Evolutionary conservation across 2,113 vertebrate genomes (phyloP).

Genomic region (Protomyctophum bolini): DNA sequence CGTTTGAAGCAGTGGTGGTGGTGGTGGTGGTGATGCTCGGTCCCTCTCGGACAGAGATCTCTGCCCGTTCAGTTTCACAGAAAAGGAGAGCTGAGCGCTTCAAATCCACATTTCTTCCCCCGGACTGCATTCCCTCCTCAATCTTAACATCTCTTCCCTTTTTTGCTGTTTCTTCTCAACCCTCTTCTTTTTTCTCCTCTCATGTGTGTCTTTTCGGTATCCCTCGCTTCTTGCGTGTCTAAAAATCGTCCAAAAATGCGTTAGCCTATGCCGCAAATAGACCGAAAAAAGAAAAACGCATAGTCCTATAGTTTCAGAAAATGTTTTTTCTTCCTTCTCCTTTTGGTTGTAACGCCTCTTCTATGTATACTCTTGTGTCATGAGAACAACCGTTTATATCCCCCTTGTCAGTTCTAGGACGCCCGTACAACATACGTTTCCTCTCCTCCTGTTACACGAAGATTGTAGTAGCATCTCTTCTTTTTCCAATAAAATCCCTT

Average conservation of each 20-base stretch:
- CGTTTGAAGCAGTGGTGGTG: constrained; percentile 4
- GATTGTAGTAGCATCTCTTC: too few relatives aligned
- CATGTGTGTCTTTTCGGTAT: neutral
- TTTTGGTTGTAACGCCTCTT: too few relatives aligned
- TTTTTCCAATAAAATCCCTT: too few relatives aligned
- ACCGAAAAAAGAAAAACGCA: neutral
- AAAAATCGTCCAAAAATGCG: neutral
- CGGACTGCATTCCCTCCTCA: constrained; percentile 49
- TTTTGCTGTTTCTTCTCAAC: neutral
- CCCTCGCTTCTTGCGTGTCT: constrained; percentile 3
- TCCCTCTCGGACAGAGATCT: constrained; percentile 26
- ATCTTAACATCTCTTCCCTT: constrained; percentile 11
- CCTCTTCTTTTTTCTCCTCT: too few relatives aligned
- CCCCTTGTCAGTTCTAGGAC: too few relatives aligned
- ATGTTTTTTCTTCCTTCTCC: neutral
- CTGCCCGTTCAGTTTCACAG: constrained; percentile 45
- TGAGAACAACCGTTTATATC: too few relatives aligned
- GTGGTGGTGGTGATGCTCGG: constrained; percentile 18
- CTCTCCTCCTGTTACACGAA: too few relatives aligned
- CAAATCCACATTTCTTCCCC: constrained; percentile 54
- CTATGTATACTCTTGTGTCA: too few relatives aligned
- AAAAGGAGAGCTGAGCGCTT: constrained; percentile 46
- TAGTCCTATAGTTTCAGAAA: neutral
- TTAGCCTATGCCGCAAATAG: neutral
- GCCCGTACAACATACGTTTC: too few relatives aligned